phyloP scores from a whole-genome alignment of 2,797 vertebrate genomes.

The Micropoecilia bifurca region DNA sequence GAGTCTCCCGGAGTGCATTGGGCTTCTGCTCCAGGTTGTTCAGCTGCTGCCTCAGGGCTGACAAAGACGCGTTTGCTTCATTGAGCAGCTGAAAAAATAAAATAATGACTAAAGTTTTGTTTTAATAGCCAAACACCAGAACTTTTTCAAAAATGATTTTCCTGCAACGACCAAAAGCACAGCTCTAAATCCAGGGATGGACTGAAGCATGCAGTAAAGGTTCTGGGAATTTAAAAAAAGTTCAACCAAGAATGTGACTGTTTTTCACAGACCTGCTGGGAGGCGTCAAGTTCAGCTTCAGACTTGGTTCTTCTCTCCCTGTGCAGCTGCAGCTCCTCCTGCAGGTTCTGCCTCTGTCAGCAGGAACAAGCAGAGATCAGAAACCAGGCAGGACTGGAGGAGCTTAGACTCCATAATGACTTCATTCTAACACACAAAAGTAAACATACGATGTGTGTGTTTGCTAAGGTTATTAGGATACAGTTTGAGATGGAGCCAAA shows the following conservation, averaged over 20 bases:
- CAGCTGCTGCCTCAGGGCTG: constrained; percentile 44
- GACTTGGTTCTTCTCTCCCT: constrained; percentile 27
- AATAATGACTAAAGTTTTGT: too few species aligned
- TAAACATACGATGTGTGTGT: too few species aligned
- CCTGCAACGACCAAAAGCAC: too few species aligned
- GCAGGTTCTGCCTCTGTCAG: constrained; percentile 47
- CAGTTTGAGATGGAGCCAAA: too few species aligned
- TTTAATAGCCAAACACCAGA: background rate
- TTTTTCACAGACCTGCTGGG: constrained; percentile 44
- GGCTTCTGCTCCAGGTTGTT: constrained; percentile 14
- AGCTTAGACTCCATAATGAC: background rate
- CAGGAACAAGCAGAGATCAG: background rate
- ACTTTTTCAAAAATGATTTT: too few species aligned
- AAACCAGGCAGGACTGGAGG: background rate
- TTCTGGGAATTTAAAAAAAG: background rate
- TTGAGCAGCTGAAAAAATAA: constrained; percentile 44
- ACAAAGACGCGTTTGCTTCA: constrained; percentile 46
- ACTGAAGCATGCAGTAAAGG: background rate
- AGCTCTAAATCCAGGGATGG: too few species aligned
- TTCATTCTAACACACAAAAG: background rate
- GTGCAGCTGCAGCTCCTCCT: constrained; percentile 36
- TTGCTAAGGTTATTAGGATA: too few species aligned
- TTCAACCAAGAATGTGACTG: background rate
- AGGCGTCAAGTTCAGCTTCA: constrained; percentile 19
- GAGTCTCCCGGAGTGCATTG: background rate